phyloP scores from a whole-genome alignment of 2,888 invertebrate species.

The Chloroclystis v-ata region DNA sequence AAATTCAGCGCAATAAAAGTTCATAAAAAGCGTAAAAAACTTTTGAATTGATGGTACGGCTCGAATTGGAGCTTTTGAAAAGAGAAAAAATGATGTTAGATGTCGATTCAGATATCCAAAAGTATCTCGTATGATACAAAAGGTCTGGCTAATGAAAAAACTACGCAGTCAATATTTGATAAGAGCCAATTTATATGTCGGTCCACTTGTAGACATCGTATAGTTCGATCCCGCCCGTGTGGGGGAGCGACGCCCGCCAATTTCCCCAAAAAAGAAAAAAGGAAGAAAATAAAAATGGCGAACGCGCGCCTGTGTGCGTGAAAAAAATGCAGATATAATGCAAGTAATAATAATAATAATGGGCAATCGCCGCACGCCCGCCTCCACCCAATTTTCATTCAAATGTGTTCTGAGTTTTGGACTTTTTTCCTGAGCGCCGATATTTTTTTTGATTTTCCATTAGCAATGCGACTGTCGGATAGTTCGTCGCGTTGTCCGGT shows the following conservation, averaged over 20 bases:
- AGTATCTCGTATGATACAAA: conserved; percentile 53
- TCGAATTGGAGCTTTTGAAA: no score
- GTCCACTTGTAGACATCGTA: conserved; percentile 77
- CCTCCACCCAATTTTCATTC: conserved; percentile 75
- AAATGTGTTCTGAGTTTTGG: conserved; percentile 69
- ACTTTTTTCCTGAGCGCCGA: conserved; percentile 60
- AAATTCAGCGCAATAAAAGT: not conserved
- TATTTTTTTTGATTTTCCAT: conserved; percentile 75
- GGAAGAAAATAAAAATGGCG: conserved; percentile 73
- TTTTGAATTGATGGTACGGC: no score
- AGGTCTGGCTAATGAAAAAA: conserved; percentile 73
- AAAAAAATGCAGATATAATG: conserved; percentile 77
- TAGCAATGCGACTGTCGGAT: conserved; percentile 64
- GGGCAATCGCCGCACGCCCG: conserved; percentile 64
- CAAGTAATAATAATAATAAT: conserved; percentile 78
- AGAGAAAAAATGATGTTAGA: no score
- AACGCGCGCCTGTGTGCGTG: conserved; percentile 63
- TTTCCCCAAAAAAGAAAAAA: conserved; percentile 67
- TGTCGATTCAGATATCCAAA: not conserved
- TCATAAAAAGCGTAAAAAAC: not conserved
- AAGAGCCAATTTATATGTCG: conserved; percentile 78
- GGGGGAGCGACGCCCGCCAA: conserved; percentile 46
- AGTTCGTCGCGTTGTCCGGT: conserved; percentile 51
- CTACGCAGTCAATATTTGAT: conserved; percentile 77
- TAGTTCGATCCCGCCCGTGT: conserved; percentile 65